Evolutionary conservation across 2,113 vertebrate species (phyloP).

Genomic region (Epinephelus lanceolatus): DNA sequence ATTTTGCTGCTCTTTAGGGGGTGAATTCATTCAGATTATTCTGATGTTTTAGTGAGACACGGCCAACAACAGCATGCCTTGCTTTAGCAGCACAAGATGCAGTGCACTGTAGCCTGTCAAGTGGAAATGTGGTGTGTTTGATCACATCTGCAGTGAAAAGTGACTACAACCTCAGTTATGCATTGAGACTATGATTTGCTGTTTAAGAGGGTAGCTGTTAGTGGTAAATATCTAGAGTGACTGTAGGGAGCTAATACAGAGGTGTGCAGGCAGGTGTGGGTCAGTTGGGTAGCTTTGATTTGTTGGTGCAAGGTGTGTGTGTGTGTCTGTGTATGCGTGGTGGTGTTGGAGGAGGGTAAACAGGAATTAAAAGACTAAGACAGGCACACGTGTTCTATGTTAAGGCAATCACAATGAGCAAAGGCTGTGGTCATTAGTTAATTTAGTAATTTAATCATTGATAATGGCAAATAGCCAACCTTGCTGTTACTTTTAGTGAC

Average conservation of each 20-base stretch:
- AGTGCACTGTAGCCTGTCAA: conserved; percentile 25
- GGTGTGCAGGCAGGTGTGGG: conserved; percentile 10
- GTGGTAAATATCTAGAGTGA: background rate
- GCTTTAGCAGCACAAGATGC: conserved; percentile 28
- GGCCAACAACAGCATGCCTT: conserved; percentile 25
- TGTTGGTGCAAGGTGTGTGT: conserved; percentile 25
- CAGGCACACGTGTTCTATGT: background rate
- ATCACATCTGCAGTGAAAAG: conserved; percentile 51
- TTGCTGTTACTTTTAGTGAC: background rate
- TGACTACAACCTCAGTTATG: background rate
- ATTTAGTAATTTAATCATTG: background rate
- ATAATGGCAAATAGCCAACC: background rate
- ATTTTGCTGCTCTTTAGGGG: background rate
- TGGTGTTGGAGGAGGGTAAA: background rate
- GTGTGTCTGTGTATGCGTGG: background rate
- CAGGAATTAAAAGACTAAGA: background rate
- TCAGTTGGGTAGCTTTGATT: conserved; percentile 14
- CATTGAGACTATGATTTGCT: background rate
- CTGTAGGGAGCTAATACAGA: background rate
- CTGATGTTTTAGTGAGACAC: background rate
- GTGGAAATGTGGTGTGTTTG: conserved; percentile 16
- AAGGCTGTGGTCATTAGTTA: background rate
- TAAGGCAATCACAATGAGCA: background rate
- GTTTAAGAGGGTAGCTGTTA: background rate
- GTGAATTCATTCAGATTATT: background rate